Conservation (phyloP, 2,888 invertebrate species). For the Sinodicranocentrus sp. region DNA sequence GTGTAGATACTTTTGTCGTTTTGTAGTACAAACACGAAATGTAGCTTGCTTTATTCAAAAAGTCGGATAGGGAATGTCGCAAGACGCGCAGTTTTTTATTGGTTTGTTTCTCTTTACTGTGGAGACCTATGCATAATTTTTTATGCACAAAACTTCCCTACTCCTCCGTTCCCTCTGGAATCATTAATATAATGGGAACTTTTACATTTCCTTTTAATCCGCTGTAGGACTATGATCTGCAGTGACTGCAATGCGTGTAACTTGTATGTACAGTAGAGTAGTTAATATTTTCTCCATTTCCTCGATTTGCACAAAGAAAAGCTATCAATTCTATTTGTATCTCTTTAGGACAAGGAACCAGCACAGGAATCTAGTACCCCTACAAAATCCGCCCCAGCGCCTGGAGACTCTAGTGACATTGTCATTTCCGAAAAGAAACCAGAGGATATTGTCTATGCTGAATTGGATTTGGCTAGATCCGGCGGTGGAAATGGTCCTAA, state of each 20-base stretch:
- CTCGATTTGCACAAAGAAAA: background rate
- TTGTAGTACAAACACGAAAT: too few relatives aligned
- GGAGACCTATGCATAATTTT: too few relatives aligned
- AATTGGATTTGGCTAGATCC: conserved; percentile 72
- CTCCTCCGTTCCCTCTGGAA: background rate
- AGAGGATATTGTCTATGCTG: conserved; percentile 75
- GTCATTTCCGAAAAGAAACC: conserved; percentile 70
- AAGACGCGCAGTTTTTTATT: background rate
- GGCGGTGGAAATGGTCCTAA: conserved; percentile 57
- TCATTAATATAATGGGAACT: conserved; percentile 7
- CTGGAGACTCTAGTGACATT: conserved; percentile 30
- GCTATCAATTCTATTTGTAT: background rate
- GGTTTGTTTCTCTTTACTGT: background rate
- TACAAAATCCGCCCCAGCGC: conserved; percentile 12
- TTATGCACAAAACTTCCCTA: too few relatives aligned
- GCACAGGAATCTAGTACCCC: conserved; percentile 69
- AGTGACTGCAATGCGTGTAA: conserved; percentile 6
- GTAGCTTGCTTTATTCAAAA: too few relatives aligned
- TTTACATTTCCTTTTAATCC: background rate
- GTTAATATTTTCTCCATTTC: too few relatives aligned
- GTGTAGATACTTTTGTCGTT: too few relatives aligned
- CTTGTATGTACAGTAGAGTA: too few relatives aligned
- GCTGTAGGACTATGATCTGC: background rate
- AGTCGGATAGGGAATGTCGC: background rate
- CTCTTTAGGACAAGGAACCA: conserved; percentile 61